Percentiles rank a stretch among this genome's conserved stretches.
phyloP scores from a whole-genome alignment of 2,888 invertebrate species.

The Oasisia sp. region DNA sequence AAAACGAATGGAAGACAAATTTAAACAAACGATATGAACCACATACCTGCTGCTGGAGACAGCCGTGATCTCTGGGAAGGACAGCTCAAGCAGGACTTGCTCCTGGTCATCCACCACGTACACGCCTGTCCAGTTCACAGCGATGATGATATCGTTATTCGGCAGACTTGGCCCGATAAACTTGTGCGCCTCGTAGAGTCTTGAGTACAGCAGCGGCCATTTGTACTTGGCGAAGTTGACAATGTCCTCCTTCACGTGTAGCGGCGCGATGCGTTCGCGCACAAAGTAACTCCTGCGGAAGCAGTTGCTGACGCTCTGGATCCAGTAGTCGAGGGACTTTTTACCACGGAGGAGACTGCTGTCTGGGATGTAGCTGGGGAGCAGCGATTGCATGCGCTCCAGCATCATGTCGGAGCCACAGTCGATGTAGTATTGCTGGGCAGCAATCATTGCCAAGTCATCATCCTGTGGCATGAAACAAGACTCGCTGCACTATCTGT shows the following conservation, averaged over 20 bases:
- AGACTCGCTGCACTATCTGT: slow-evolving; percentile 20
- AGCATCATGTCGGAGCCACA: slow-evolving; percentile 88
- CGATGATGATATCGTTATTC: slow-evolving; percentile 99
- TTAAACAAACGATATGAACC: neutral
- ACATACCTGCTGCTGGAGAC: slow-evolving; percentile 71
- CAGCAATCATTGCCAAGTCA: slow-evolving; percentile 96
- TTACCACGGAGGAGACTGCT: slow-evolving; percentile 49
- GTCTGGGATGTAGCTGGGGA: slow-evolving; percentile 97
- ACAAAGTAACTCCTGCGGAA: slow-evolving; percentile 83
- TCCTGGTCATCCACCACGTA: slow-evolving; percentile 99
- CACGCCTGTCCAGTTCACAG: slow-evolving; percentile 99
- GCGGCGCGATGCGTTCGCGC: slow-evolving; percentile 85
- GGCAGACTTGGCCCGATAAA: slow-evolving; percentile 90
- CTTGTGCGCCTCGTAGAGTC: slow-evolving; percentile 97
- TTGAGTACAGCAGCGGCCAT: slow-evolving; percentile 96
- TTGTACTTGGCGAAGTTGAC: slow-evolving; percentile 98
- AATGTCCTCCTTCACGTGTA: slow-evolving; percentile 85
- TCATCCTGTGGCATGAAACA: slow-evolving; percentile 75
- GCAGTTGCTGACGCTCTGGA: slow-evolving; percentile 37
- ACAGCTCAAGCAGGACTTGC: slow-evolving; percentile 94
- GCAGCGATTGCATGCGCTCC: slow-evolving; percentile 85
- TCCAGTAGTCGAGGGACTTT: slow-evolving; percentile 55
- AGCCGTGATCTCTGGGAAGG: slow-evolving; percentile 98
- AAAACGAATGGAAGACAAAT: neutral
- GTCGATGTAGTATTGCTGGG: slow-evolving; percentile 98